Percentiles rank a stretch among this genome's conserved stretches.
Conservation (phyloP, 2,888 invertebrate species). For the Leptinotarsa tumamoca region DNA sequence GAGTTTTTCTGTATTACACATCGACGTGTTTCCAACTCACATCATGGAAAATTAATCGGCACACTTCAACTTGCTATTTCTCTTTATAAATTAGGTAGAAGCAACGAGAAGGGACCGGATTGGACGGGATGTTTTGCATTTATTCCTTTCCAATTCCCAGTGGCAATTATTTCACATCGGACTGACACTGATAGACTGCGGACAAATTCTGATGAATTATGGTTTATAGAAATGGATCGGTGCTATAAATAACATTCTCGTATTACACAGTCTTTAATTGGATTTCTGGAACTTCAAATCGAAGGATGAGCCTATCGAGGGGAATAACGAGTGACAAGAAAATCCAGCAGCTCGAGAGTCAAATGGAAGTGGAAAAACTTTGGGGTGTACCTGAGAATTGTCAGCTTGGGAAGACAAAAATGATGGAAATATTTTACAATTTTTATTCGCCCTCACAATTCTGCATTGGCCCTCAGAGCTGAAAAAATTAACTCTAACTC, state of each 20-base stretch:
- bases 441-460: too few relatives aligned
- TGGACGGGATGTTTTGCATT: constrained; percentile 34
- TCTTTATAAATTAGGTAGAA: neutral
- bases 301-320: too few relatives aligned
- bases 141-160: constrained; percentile 48
- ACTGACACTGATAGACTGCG: constrained; percentile 50
- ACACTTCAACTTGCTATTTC: neutral
- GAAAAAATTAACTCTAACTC: too few relatives aligned
- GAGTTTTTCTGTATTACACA: neutral
- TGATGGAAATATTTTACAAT: too few relatives aligned
- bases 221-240: constrained; percentile 42
- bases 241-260: constrained; percentile 17
- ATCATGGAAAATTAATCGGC: neutral
- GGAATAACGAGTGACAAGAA: too few relatives aligned
- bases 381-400: too few relatives aligned
- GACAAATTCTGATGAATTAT: constrained; percentile 47
- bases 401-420: too few relatives aligned
- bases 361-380: too few relatives aligned
- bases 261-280: neutral
- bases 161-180: constrained; percentile 47
- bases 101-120: neutral
- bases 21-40: neutral
- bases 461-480: too few relatives aligned
- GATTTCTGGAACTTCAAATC: neutral
- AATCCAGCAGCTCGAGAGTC: too few relatives aligned